These are phyloP conservation scores for Hermatobates lingyangjiaoensis DNA, from an alignment of 1,140 invertebrate genomes.

Conservation along the genomic window DNA sequence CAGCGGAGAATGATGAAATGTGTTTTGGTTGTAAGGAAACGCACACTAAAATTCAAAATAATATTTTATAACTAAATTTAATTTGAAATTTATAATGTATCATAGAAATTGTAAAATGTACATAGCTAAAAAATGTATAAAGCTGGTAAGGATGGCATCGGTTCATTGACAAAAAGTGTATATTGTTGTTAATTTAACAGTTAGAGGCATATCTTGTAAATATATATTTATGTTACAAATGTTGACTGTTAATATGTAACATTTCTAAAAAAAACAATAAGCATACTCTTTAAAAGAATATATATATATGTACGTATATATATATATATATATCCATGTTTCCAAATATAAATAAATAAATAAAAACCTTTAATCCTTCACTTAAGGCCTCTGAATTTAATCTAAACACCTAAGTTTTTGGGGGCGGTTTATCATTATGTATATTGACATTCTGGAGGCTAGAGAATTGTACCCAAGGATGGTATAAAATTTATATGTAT, in stretches of 20 bases:
- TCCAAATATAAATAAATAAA: not conserved
- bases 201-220: slow-evolving; percentile 6
- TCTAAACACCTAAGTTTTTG: no score
- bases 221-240: slow-evolving; percentile 3
- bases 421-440: no score
- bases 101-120: not conserved
- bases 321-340: slow-evolving; percentile 3
- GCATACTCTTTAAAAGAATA: not conserved
- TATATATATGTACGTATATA: not conserved
- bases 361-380: not conserved
- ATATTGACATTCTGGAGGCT: no score
- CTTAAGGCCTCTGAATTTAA: not conserved
- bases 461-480: no score
- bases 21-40: slow-evolving; percentile 5
- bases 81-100: not conserved
- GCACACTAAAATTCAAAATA: not conserved
- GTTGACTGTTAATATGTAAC: slow-evolving; percentile 5
- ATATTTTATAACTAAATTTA: not conserved
- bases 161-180: not conserved
- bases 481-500: no score
- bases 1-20: slow-evolving; percentile 3
- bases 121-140: slow-evolving; percentile 1
- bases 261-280: not conserved
- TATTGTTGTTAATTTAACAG: slow-evolving; percentile 2
- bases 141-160: not conserved